Evolutionary conservation across 30 jellyfish, hydroid and myxozoan genomes (phyloP), one percentile per base, ranked within the genome.

Genomic region (Clytia hemisphaerica): DNA sequence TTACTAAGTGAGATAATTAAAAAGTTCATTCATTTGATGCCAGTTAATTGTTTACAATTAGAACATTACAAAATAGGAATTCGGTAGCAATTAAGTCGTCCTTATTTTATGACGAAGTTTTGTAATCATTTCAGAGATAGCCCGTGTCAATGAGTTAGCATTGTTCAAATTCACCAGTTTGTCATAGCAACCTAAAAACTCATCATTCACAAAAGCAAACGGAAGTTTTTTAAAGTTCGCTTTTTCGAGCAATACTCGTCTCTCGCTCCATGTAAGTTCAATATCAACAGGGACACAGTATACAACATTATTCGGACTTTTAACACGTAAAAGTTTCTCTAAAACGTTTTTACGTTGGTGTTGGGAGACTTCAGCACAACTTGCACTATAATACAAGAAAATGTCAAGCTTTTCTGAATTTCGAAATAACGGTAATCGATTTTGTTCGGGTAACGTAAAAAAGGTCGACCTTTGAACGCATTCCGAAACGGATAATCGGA

Each of bases 331-430:
- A 45, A 79, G 35, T 22, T 78, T 38, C 19, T 46, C 87, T 32
- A 88, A 61, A 47, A 65, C 57, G 12, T 70, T 72, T 45, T 71
- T 51, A 42, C 84, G 69, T n/a, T 78, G 47, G 44, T 65, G 29
- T 37, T 80, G 88, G 18, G 64, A 55, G 26, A 32, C 21, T 37
- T 75, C 84, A 4, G 72, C 37, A 48, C 93, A 58, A 5, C 93
- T 88, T 14, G 94, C 94, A 37, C 94, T 80, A 80, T 71, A 88
- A 58, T 71, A 88, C 65, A 88, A 7, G 25, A 59, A 55, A 1
- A 37, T 15, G 22, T 55, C 83, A 10, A 64, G 73, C 51, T 50
- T 67, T 3, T 78, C 49, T 47, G 72, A 38, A 4, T 21, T 53
- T 0, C 76, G 80, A 10, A 67, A 53, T 15, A 33, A 59, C 22